Evolutionary conservation across 1,140 invertebrate species (phyloP).

Genomic region (Solen grandis): DNA sequence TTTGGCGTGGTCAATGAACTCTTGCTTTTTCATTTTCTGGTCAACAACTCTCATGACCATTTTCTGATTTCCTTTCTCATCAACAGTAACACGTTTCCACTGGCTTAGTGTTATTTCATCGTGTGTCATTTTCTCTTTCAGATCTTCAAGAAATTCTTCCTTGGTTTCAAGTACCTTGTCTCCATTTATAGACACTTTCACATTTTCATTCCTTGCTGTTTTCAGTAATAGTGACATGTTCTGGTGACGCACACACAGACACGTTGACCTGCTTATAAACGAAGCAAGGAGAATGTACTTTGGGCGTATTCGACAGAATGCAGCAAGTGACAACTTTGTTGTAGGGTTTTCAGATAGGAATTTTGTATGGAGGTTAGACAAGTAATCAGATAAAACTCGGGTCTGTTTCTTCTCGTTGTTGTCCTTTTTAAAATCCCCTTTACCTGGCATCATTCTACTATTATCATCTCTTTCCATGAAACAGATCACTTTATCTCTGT

Average conservation of each 20-base stretch:
- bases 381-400: constrained; percentile 21
- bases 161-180: not conserved
- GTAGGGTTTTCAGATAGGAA: constrained; percentile 5
- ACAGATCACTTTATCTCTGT: not conserved
- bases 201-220: not conserved
- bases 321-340: not conserved
- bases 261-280: constrained; percentile 3
- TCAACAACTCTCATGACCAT: constrained; percentile 11
- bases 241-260: constrained; percentile 14
- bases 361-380: constrained; percentile 8
- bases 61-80: constrained; percentile 20
- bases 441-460: constrained; percentile 31
- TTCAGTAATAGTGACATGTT: constrained; percentile 8
- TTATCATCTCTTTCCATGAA: constrained; percentile 42
- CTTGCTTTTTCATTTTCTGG: too few species aligned
- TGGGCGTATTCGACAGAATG: constrained; percentile 6
- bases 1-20: not conserved
- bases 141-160: not conserved
- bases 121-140: not conserved
- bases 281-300: not conserved
- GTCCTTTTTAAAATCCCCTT: constrained; percentile 4
- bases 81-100: constrained; percentile 9
- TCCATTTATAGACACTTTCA: not conserved
- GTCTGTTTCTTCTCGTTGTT: constrained; percentile 13
- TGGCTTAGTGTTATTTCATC: not conserved